Evolutionary conservation across 1,140 invertebrate genomes (phyloP), one percentile per base, ranked within the genome.

Genomic region (Pseudomyrmex sp.): DNA sequence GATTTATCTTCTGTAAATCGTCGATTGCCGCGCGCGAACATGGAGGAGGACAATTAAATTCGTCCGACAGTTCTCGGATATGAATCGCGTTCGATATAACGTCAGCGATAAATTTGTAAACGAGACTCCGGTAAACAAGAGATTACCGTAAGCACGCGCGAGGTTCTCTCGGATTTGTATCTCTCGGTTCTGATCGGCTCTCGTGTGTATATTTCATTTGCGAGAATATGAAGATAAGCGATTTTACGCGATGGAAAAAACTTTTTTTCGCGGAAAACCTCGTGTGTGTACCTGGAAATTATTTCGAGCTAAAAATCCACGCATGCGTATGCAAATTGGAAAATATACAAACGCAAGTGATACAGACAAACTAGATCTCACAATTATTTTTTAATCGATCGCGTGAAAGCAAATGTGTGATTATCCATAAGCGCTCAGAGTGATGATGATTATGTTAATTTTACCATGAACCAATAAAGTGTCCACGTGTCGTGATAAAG

Each of bases 381-480:
- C 26, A 26, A 26, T 35, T 35, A 0, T 35, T 35, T 35, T 35
- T 2, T 35, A 35, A 35, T 35, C 5, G 7, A 35, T 35, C 0
- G 35, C 35, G 35, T 35, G 4, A 35, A 35, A 35, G 5, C 5
- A 35, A 35, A 35, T 0, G 35, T 35, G 35, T 7, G 35, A 79
- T 20, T 70, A 20, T 48, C 52, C 65, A 70, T 80, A 59, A 61
- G 50, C 54, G 15, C 1, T 54, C 18, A 1, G 44, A 15, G 58
- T 23, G 35, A 48, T 18, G 4, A 1, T 23, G 52, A 13, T 48
- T 59, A 72, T 23, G 58, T 79, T 58, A 70, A 48, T 35, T 35
- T 35, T 35, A 35, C 35, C 56, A 48, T 59, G 23, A 56, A 12
- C 54, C 56, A 80, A 80, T 80, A 80, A 72, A 80, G 3, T 20